Evolutionary conservation across 2,113 vertebrate species (phyloP), one percentile per base, ranked within the genome.

Genomic region (Megalops atlanticus): DNA sequence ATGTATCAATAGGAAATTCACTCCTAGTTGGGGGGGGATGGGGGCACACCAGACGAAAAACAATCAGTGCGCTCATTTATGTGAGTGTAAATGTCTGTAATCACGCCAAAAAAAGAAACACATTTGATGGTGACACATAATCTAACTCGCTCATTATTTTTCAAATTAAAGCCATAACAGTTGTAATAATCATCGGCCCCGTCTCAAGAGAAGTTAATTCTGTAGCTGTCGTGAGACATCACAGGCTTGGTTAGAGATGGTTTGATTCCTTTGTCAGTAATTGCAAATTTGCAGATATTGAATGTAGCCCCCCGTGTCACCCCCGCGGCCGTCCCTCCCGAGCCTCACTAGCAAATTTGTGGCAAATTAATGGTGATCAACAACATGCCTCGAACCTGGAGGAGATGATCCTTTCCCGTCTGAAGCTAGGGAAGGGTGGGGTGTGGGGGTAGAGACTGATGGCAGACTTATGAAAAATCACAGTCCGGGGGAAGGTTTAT

Each of bases 131-230:
- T 76, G 41, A 47, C 74, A 76, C 14, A 31, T 76, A 76, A 47
- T 76, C 41, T 47, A 47, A 73, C 24, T 11, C 39, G 27, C n/a
- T 49, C 31, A 49, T 76, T 76, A 76, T 52, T 76, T 76, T 76
- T 33, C 43, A 76, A 35, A 76, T 52, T 49, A 35, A 35, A 76
- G 8, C 41, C n/a, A 39, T 43, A 45, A 52, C 33, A 49, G 16
- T 76, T 35, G 41, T 49, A 76, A n/a, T 52, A 76, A 76, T 76
- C 43, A 41, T 14, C 2, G n/a, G n/a, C 24, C 15, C 43, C 45
- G 73, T 43, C 73, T 76, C 41, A 36, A 76, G 40, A 45, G 43
- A 80, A 52, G 69, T 49, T 72, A 49, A 80, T 72, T 80, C 78
- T 45, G 78, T 49, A 36, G 40, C 78, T 80, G 68, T 49, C 69